Conservation (phyloP, 2,888 invertebrate genomes). For the Siphlonurus alternatus region DNA sequence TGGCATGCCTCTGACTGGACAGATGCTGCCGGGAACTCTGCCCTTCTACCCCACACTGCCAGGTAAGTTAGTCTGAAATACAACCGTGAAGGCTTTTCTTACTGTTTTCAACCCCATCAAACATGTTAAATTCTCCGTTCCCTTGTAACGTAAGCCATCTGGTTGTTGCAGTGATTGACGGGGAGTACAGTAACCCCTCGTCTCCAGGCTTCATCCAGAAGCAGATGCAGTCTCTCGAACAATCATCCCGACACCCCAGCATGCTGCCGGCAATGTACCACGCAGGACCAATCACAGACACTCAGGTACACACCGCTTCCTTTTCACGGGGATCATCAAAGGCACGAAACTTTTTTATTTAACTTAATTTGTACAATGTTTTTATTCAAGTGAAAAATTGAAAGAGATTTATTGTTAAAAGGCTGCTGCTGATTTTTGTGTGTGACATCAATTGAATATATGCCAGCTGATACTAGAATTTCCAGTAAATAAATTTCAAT, state of each 20-base stretch:
- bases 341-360: background rate
- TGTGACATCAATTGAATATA: too few species aligned
- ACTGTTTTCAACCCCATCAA: background rate
- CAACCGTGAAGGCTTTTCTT: background rate
- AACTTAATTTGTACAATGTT: conserved; percentile 6
- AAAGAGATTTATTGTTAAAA: too few species aligned
- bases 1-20: conserved; percentile 46
- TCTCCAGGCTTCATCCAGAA: conserved; percentile 32
- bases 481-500: too few species aligned
- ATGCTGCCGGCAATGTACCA: conserved; percentile 25
- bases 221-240: conserved; percentile 37
- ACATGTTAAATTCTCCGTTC: background rate
- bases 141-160: background rate
- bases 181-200: conserved; percentile 28
- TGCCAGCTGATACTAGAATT: too few species aligned
- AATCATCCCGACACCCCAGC: conserved; percentile 19
- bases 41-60: conserved; percentile 55
- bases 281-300: conserved; percentile 36
- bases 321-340: too few species aligned
- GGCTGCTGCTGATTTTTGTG: too few species aligned
- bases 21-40: conserved; percentile 46
- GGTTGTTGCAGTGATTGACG: conserved; percentile 29
- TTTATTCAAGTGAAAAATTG: too few species aligned
- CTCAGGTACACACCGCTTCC: conserved; percentile 38
- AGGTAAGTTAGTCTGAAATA: conserved; percentile 19